Evolutionary conservation across 2,113 vertebrate genomes (phyloP).

Genomic region (Myotis lucifugus): DNA sequence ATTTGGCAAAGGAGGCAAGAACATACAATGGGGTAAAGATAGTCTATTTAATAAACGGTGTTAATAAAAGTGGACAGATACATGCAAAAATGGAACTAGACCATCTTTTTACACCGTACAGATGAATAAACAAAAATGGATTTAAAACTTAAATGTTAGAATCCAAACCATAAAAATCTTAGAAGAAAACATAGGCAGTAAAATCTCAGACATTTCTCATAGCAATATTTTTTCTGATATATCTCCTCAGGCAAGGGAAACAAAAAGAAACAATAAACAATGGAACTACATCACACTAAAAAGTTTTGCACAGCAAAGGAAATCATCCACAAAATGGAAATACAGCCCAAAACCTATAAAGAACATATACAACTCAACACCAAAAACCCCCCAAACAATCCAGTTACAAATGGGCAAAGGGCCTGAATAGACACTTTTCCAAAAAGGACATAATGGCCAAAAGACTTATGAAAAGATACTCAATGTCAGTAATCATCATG

Average conservation of each 20-base stretch:
- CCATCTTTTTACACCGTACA: not conserved
- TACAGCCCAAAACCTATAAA: not conserved
- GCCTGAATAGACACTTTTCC: not conserved
- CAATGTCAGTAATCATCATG: not conserved
- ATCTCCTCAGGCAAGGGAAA: not conserved
- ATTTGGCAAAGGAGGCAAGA: not conserved
- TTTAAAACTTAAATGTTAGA: not conserved
- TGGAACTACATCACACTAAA: too few relatives aligned
- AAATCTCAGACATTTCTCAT: not conserved
- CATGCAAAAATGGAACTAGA: not conserved
- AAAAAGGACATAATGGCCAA: not conserved
- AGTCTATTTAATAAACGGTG: not conserved
- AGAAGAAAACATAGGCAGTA: not conserved
- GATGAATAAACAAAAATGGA: not conserved
- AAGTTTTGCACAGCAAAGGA: not conserved
- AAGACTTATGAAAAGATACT: not conserved
- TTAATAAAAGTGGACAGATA: not conserved
- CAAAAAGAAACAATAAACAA: not conserved
- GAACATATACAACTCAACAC: not conserved
- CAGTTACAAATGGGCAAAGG: not conserved
- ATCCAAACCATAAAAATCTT: not conserved
- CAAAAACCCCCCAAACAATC: not conserved
- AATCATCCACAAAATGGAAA: not conserved
- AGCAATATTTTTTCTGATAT: not conserved
- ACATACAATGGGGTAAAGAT: not conserved